These are phyloP conservation scores for Nasonia longicornis DNA, from an alignment of 1,140 invertebrate genomes.

Conservation along the genomic window DNA sequence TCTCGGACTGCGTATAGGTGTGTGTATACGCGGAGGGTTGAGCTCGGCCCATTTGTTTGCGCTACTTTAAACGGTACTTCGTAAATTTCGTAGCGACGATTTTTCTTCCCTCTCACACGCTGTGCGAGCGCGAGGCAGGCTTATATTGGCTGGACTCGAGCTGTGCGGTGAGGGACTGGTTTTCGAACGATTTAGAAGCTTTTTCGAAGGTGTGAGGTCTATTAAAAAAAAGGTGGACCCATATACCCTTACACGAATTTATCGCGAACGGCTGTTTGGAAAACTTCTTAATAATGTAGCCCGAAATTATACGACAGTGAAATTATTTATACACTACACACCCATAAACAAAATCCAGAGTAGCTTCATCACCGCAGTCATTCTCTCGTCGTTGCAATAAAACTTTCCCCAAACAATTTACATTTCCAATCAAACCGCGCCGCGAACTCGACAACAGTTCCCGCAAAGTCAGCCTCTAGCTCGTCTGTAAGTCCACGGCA, in stretches of 20 bases:
- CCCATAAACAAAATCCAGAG: too few species aligned
- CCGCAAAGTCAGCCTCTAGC: not conserved
- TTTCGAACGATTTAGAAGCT: not conserved
- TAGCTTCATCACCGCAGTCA: too few species aligned
- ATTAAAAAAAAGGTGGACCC: too few species aligned
- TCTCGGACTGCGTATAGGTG: not conserved
- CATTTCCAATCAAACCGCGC: too few species aligned
- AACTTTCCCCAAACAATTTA: too few species aligned
- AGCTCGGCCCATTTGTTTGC: slow-evolving; percentile 35
- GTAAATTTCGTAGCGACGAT: slow-evolving; percentile 33
- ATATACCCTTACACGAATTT: too few species aligned
- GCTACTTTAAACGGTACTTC: slow-evolving; percentile 34
- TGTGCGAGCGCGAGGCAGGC: too few species aligned
- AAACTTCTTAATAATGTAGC: too few species aligned
- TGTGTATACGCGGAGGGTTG: not conserved
- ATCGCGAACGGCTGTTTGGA: too few species aligned
- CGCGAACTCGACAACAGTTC: not conserved
- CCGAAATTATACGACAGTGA: too few species aligned
- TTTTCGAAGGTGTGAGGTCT: not conserved
- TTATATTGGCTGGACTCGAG: not conserved
- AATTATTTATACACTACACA: too few species aligned
- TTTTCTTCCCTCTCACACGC: slow-evolving; percentile 14
- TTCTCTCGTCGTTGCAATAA: too few species aligned
- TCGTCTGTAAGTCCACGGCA: not conserved
- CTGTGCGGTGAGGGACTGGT: not conserved